Conservation (phyloP, 1,140 invertebrate genomes). For the Steinernema feltiae region DNA sequence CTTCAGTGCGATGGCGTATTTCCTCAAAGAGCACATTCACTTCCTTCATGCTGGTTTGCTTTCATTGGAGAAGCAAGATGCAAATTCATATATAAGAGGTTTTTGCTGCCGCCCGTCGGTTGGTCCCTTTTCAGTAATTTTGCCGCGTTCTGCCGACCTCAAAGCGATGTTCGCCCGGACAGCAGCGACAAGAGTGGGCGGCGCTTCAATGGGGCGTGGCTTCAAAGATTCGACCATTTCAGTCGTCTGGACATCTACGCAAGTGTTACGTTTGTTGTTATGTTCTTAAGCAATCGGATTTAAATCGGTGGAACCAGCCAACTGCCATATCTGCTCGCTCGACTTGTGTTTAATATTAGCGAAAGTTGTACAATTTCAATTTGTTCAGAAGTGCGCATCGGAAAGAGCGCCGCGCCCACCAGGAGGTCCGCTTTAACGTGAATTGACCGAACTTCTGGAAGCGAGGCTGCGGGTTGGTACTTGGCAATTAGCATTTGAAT, state of each 20-base stretch:
- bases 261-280: conserved; percentile 11
- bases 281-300: not conserved
- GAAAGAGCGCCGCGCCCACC: not conserved
- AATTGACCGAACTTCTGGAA: not conserved
- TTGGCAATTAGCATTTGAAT: not conserved
- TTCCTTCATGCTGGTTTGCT: not conserved
- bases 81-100: not conserved
- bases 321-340: not conserved
- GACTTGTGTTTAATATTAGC: too few species aligned
- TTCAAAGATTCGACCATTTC: not conserved
- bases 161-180: not conserved
- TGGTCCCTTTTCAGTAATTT: not conserved
- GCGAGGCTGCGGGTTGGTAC: not conserved
- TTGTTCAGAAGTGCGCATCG: not conserved
- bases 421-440: not conserved
- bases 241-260: not conserved
- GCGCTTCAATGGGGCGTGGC: not conserved
- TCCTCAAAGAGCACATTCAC: too few species aligned
- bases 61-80: not conserved
- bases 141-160: not conserved
- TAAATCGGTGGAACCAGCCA: not conserved
- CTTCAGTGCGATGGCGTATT: too few species aligned
- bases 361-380: not conserved
- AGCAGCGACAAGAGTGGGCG: not conserved
- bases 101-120: not conserved